These are phyloP conservation scores for human DNA, from an alignment of 2,113 vertebrate species.

Conservation along the genomic window DNA sequence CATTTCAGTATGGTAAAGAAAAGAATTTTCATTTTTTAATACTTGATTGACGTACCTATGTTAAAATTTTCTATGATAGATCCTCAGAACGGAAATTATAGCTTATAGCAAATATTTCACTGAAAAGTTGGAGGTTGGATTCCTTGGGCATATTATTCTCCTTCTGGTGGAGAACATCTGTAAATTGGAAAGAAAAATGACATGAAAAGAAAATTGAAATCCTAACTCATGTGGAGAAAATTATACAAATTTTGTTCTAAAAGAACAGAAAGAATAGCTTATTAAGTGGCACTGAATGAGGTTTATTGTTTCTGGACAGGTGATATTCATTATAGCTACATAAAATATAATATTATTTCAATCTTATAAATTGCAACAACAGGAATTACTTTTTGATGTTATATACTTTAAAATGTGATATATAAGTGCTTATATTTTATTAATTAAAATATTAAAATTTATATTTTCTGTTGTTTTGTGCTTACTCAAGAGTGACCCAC, in stretches of 20 bases:
- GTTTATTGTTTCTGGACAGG: not conserved
- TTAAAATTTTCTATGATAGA: conserved; percentile 40
- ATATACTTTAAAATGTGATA: not conserved
- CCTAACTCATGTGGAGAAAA: not conserved
- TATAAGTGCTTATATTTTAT: not conserved
- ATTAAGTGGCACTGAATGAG: not conserved
- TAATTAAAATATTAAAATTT: not conserved
- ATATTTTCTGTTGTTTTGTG: not conserved
- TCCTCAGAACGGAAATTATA: not conserved
- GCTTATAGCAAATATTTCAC: conserved; percentile 31
- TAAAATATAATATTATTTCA: not conserved
- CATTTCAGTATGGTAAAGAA: conserved; percentile 8
- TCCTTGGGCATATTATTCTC: not conserved
- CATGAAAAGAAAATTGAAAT: conserved; percentile 15
- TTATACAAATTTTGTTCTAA: not conserved
- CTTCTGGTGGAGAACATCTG: not conserved
- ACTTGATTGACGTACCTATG: not conserved
- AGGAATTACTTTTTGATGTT: not conserved
- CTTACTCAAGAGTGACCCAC: not conserved
- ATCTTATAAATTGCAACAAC: not conserved
- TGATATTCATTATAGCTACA: not conserved
- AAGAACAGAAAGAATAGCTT: not conserved
- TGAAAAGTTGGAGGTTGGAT: not conserved
- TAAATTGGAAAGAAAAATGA: not conserved
- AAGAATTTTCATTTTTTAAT: conserved; percentile 13